A percentile compares a stretch with the other conserved stretches of the same genome.
phyloP scores from a whole-genome alignment of 2,888 invertebrate species.

The Cataglyphis livida region DNA sequence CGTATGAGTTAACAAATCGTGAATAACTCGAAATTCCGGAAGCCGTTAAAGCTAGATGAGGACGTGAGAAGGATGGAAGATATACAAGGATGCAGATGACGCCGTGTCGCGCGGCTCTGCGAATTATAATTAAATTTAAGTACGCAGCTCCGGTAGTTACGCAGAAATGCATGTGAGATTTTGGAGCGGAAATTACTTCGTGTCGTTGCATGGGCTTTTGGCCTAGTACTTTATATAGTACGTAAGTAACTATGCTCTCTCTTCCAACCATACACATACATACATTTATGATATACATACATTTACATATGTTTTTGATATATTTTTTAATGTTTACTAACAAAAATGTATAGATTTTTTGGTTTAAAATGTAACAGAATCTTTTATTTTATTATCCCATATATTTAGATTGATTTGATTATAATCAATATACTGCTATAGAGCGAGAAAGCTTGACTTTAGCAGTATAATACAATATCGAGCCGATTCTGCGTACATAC shows the following conservation, averaged over 20 bases:
- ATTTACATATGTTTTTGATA: background rate
- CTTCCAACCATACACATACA: background rate
- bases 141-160: slow-evolving; percentile 79
- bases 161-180: slow-evolving; percentile 78
- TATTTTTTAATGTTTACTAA: background rate
- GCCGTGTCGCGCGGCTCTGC: slow-evolving; percentile 73
- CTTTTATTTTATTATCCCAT: background rate
- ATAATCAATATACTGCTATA: background rate
- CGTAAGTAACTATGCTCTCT: slow-evolving; percentile 53
- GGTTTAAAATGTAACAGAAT: background rate
- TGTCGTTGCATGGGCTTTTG: slow-evolving; percentile 48
- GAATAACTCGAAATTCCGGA: slow-evolving; percentile 46
- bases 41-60: slow-evolving; percentile 58
- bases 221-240: slow-evolving; percentile 40
- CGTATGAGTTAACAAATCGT: slow-evolving; percentile 42
- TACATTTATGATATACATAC: no score
- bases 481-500: background rate
- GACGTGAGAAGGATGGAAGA: slow-evolving; percentile 35
- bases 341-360: background rate
- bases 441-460: background rate
- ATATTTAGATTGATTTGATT: background rate
- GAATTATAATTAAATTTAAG: slow-evolving; percentile 83
- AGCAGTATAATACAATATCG: background rate
- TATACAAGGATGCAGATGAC: slow-evolving; percentile 74
- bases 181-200: slow-evolving; percentile 73